Evolutionary conservation across 2,797 vertebrate species (phyloP).

Genomic region (Sebastes minor): DNA sequence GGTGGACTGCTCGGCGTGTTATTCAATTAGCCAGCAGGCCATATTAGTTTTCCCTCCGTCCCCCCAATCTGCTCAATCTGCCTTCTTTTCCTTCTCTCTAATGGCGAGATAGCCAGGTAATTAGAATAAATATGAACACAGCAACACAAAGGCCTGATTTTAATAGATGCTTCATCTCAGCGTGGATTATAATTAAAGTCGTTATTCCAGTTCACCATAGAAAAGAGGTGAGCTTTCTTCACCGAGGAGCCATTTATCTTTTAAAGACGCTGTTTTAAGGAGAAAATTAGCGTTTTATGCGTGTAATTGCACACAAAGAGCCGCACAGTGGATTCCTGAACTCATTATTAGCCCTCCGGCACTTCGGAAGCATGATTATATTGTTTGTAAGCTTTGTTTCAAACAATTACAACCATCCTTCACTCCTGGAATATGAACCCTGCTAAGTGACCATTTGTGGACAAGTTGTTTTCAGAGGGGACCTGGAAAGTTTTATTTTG

Average conservation of each 20-base stretch:
- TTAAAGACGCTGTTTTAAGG: slow-evolving; percentile 50
- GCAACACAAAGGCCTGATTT: slow-evolving; percentile 59
- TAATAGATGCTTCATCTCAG: slow-evolving; percentile 53
- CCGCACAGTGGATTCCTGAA: slow-evolving; percentile 26
- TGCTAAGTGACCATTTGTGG: slow-evolving; percentile 27
- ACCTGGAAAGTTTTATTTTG: background rate
- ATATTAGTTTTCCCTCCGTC: slow-evolving; percentile 51
- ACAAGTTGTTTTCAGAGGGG: background rate
- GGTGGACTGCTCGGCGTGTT: slow-evolving; percentile 23
- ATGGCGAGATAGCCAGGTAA: slow-evolving; percentile 55
- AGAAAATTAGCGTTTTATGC: slow-evolving; percentile 31
- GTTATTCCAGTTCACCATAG: slow-evolving; percentile 51
- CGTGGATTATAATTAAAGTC: slow-evolving; percentile 68
- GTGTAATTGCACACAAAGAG: slow-evolving; percentile 51
- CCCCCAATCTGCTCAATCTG: slow-evolving; percentile 54
- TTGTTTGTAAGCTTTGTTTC: slow-evolving; percentile 29
- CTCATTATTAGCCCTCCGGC: slow-evolving; percentile 46
- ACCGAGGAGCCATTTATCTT: slow-evolving; percentile 53
- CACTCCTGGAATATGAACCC: background rate
- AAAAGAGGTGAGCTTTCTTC: slow-evolving; percentile 48
- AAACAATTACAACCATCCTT: slow-evolving; percentile 33
- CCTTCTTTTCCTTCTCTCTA: slow-evolving; percentile 28
- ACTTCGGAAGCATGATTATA: slow-evolving; percentile 16
- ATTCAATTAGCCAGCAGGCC: slow-evolving; percentile 56
- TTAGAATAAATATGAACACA: slow-evolving; percentile 68